Evolutionary conservation across 2,113 vertebrate genomes (phyloP).

Genomic region (Ia io): DNA sequence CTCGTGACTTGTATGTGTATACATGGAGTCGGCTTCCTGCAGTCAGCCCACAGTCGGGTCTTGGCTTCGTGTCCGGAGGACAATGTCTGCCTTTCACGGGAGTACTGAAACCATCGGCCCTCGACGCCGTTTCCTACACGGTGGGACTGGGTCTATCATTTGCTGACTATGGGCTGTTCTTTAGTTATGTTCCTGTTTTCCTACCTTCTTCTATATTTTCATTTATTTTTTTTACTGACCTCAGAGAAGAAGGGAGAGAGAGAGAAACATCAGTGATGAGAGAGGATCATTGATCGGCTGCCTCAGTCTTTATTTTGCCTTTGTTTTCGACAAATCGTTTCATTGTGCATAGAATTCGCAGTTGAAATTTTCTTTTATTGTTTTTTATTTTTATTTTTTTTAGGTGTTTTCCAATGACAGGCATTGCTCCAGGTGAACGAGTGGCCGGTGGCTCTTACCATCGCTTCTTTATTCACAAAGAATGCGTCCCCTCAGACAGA

Average conservation of each 20-base stretch:
- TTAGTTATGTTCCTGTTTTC: too few relatives aligned
- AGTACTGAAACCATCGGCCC: background rate
- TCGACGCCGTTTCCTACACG: rapidly evolving
- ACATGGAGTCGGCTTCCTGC: background rate
- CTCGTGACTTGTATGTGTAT: background rate
- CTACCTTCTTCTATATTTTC: background rate
- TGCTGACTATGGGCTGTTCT: background rate
- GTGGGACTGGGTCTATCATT: background rate
- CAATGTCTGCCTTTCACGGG: background rate
- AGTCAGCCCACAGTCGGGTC: background rate
- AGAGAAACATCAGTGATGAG: too few relatives aligned
- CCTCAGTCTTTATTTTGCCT: background rate
- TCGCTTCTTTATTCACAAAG: rapidly evolving
- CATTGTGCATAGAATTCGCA: background rate
- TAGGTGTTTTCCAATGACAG: background rate
- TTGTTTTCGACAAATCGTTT: background rate
- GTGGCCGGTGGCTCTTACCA: background rate
- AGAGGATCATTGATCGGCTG: too few relatives aligned
- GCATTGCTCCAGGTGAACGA: too few relatives aligned
- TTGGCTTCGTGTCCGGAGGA: background rate
- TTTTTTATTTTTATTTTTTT: background rate
- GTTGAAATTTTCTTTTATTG: background rate
- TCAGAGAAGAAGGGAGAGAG: too few relatives aligned
- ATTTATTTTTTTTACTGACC: too few relatives aligned
- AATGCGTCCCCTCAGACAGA: background rate